Percentiles rank a stretch among this genome's conserved stretches.
Evolutionary conservation across 2,113 vertebrate genomes (phyloP).

Genomic region (Chelonoidis abingdonii): DNA sequence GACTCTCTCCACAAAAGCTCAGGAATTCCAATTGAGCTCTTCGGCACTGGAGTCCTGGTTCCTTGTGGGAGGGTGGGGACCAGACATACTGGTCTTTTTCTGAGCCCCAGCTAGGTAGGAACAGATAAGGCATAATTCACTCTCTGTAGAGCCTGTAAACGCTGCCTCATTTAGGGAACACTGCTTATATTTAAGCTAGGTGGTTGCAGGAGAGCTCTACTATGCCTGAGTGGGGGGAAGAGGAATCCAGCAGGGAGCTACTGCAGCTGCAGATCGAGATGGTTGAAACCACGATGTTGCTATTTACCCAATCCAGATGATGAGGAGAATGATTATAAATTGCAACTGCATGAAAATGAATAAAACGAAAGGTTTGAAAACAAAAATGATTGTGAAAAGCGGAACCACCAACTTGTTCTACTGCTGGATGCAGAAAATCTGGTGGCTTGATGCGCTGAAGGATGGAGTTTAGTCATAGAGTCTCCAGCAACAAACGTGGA

Average conservation of each 20-base stretch:
- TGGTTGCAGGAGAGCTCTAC: not conserved
- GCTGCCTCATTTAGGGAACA: not conserved
- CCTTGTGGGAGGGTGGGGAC: not conserved
- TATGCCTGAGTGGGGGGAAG: not conserved
- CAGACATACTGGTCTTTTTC: not conserved
- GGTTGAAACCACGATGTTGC: no score
- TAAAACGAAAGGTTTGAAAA: not conserved
- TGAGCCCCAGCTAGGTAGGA: not conserved
- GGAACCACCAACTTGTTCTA: not conserved
- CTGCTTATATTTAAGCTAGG: not conserved
- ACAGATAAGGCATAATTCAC: not conserved
- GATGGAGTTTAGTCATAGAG: not conserved
- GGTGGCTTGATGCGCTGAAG: not conserved
- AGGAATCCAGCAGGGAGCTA: no score
- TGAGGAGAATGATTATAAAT: not conserved
- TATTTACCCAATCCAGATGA: no score
- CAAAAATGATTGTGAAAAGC: not conserved
- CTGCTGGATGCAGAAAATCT: not conserved
- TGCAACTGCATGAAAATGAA: not conserved
- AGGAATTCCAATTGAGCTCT: not conserved
- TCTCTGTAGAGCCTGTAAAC: not conserved
- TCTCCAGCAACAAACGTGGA: not conserved
- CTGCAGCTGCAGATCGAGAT: no score
- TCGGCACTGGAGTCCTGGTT: not conserved
- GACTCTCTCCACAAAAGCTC: not conserved